A percentile compares a stretch with the other conserved stretches of the same genome.
These are phyloP conservation scores for Meda fulgida DNA, from an alignment of 2,797 vertebrate genomes.

Conservation along the genomic window DNA sequence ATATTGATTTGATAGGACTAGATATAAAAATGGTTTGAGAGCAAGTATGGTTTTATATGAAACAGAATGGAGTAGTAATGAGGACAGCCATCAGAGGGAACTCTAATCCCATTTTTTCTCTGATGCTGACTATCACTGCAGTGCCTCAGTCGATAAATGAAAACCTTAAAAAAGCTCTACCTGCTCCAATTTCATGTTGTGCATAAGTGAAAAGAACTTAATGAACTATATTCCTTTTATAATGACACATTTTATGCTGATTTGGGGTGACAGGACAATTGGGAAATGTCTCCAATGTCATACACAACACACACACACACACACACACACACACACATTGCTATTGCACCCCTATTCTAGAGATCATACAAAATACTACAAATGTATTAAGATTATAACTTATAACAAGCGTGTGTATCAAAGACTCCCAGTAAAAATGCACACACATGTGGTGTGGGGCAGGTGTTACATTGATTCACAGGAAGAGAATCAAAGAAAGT, in stretches of 20 bases:
- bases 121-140: slow-evolving; percentile 46
- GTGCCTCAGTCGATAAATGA: slow-evolving; percentile 19
- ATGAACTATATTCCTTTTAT: slow-evolving; percentile 15
- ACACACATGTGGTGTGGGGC: no score
- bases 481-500: slow-evolving; percentile 6
- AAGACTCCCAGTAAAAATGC: background rate
- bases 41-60: slow-evolving; percentile 9
- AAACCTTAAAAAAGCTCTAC: background rate
- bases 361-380: background rate
- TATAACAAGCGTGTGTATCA: background rate
- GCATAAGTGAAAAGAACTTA: slow-evolving; percentile 21
- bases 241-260: background rate
- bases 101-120: slow-evolving; percentile 73
- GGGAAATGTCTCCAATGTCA: background rate
- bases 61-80: slow-evolving; percentile 57
- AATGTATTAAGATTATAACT: background rate
- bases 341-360: no score
- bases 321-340: no score
- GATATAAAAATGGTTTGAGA: slow-evolving; percentile 27
- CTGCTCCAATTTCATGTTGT: slow-evolving; percentile 15
- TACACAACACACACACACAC: background rate
- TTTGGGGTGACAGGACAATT: slow-evolving; percentile 3
- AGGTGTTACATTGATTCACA: background rate
- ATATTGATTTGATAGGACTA: background rate
- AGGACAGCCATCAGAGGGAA: slow-evolving; percentile 80